phyloP scores from a whole-genome alignment of 2,888 invertebrate species.

The Drosophila incognita region DNA sequence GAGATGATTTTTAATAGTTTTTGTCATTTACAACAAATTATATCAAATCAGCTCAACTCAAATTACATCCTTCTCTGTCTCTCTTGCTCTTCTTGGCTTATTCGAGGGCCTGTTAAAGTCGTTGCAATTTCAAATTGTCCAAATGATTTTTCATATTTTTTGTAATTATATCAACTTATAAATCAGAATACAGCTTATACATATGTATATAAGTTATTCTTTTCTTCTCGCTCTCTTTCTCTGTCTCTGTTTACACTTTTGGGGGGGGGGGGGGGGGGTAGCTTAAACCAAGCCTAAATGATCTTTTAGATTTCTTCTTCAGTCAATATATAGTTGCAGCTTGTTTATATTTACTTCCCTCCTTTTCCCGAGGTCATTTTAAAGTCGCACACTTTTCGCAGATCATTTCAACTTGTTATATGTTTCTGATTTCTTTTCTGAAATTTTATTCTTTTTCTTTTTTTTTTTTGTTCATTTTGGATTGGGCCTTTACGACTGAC shows the following conservation, averaged over 20 bases:
- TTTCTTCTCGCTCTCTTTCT: neutral
- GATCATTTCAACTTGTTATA: conserved; percentile 16
- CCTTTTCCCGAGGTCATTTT: conserved; percentile 4
- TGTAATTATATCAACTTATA: no score
- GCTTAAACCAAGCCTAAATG: rapidly evolving
- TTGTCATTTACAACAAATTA: neutral
- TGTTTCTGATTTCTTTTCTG: conserved; percentile 23
- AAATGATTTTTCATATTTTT: no score
- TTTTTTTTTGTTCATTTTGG: conserved; percentile 30
- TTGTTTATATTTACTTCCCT: neutral
- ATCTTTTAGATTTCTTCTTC: neutral
- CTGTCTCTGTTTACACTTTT: neutral
- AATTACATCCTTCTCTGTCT: neutral
- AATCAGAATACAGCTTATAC: no score
- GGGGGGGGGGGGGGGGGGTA: no score
- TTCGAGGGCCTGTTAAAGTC: no score
- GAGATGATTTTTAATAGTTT: neutral
- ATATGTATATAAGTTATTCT: no score
- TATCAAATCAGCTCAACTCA: neutral
- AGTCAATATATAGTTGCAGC: neutral
- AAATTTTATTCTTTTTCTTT: conserved; percentile 10
- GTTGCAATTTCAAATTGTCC: no score
- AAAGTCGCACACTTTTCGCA: neutral
- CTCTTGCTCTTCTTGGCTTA: neutral
- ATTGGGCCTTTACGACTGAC: conserved; percentile 44